A percentile compares a stretch with the other conserved stretches of the same genome.
These are phyloP conservation scores for Sthenelais limicola DNA, from an alignment of 2,888 invertebrate species.

Conservation along the genomic window DNA sequence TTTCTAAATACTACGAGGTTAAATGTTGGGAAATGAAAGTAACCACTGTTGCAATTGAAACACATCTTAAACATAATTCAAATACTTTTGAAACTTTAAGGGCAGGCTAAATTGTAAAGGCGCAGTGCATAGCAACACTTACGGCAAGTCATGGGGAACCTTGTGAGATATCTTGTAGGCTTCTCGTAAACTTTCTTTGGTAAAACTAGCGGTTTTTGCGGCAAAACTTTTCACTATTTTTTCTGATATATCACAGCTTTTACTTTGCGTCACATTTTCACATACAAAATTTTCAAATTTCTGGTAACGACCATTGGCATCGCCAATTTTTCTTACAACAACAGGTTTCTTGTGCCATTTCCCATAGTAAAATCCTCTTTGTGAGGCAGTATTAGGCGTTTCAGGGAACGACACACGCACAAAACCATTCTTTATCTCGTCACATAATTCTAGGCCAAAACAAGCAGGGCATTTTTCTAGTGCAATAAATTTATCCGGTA, in stretches of 20 bases:
- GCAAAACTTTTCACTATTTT: constrained; percentile 35
- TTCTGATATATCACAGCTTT: constrained; percentile 36
- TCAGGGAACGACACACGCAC: constrained; percentile 33
- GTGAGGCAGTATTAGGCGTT: background rate
- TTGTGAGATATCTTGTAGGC: constrained; percentile 39
- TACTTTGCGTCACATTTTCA: constrained; percentile 17
- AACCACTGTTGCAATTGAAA: too few relatives aligned
- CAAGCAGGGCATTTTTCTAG: constrained; percentile 43
- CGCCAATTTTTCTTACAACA: constrained; percentile 31
- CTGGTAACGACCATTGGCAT: constrained; percentile 1
- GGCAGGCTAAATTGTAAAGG: too few relatives aligned
- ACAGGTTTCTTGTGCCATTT: constrained; percentile 16
- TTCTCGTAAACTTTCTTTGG: background rate
- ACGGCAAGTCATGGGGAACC: constrained; percentile 35
- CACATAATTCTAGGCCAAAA: constrained; percentile 43
- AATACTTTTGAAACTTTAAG: too few relatives aligned
- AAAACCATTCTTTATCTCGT: constrained; percentile 27
- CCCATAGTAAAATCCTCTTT: constrained; percentile 43
- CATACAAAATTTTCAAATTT: constrained; percentile 41
- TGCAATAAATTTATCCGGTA: constrained; percentile 36
- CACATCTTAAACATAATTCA: too few relatives aligned
- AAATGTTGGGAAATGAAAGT: too few relatives aligned
- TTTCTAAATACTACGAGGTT: too few relatives aligned
- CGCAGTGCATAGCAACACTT: constrained; percentile 13
- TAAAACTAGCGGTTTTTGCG: constrained; percentile 16